A percentile compares a stretch with the other conserved stretches of the same genome.
phyloP scores from a whole-genome alignment of 2,888 invertebrate species.

The Heliconius charithonia region DNA sequence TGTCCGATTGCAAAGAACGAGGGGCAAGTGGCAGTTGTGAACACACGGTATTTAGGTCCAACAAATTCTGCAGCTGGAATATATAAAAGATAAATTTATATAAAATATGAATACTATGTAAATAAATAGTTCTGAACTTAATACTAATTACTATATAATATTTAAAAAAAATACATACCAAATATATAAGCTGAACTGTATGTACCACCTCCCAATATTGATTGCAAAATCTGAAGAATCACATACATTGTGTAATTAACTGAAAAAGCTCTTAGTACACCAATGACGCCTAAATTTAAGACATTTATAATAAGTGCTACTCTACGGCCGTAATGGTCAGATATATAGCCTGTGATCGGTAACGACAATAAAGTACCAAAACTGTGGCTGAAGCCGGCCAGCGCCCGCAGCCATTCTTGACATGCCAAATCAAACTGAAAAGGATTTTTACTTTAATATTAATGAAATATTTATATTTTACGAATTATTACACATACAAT shows the following conservation, averaged over 20 bases:
- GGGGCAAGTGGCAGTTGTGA: slow-evolving; percentile 88
- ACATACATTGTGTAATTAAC: slow-evolving; percentile 75
- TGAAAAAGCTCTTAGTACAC: slow-evolving; percentile 79
- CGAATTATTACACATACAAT: not conserved
- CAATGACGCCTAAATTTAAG: slow-evolving; percentile 59
- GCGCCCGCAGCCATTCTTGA: slow-evolving; percentile 87
- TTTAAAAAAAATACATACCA: slow-evolving; percentile 48
- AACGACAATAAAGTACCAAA: slow-evolving; percentile 87
- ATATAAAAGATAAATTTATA: not conserved
- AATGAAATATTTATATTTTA: slow-evolving; percentile 4
- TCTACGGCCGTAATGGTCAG: slow-evolving; percentile 85
- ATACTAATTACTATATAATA: too few species aligned
- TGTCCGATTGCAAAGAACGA: slow-evolving; percentile 90
- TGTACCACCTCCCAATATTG: slow-evolving; percentile 69
- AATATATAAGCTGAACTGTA: slow-evolving; percentile 69
- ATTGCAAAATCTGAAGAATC: slow-evolving; percentile 71
- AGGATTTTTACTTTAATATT: not conserved
- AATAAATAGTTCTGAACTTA: too few species aligned
- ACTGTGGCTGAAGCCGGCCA: slow-evolving; percentile 88
- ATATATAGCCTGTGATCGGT: slow-evolving; percentile 87
- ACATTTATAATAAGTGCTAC: slow-evolving; percentile 77
- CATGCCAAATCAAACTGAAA: slow-evolving; percentile 86
- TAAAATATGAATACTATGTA: not conserved
- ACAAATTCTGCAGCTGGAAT: slow-evolving; percentile 88
- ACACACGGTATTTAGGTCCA: slow-evolving; percentile 88